Conservation (phyloP, 2,113 vertebrate species). For the Nannobrachium achirus region DNA sequence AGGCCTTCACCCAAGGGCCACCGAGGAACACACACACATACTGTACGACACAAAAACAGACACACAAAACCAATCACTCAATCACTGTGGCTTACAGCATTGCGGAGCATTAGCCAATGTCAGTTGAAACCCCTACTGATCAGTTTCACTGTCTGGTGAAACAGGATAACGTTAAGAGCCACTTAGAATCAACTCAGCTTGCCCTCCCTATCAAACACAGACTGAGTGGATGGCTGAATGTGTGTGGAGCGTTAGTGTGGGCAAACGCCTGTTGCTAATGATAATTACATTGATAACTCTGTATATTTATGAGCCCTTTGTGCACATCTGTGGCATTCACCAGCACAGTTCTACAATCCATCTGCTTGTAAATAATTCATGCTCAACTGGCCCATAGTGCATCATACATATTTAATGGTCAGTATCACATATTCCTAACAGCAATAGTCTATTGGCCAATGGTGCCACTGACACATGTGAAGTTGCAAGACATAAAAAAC, state of each 20-base stretch:
- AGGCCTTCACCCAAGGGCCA: slow-evolving; percentile 31
- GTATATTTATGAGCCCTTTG: slow-evolving; percentile 45
- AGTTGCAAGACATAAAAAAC: slow-evolving; percentile 13
- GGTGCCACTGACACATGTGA: slow-evolving; percentile 42
- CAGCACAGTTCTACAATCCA: slow-evolving; percentile 33
- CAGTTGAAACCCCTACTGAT: slow-evolving; percentile 34
- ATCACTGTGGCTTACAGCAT: slow-evolving; percentile 1
- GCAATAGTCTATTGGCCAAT: slow-evolving; percentile 66
- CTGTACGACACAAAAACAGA: not conserved
- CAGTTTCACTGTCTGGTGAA: slow-evolving; percentile 14
- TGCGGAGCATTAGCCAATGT: slow-evolving; percentile 17
- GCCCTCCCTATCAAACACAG: not conserved
- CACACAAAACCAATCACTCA: too few relatives aligned
- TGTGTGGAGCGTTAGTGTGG: not conserved
- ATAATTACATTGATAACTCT: slow-evolving; percentile 54
- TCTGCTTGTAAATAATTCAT: slow-evolving; percentile 75
- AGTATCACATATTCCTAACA: slow-evolving; percentile 45
- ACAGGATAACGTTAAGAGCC: slow-evolving; percentile 6
- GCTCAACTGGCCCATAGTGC: slow-evolving; percentile 61
- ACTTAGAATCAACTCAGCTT: slow-evolving; percentile 15
- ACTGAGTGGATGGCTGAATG: slow-evolving; percentile 10
- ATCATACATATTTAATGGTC: slow-evolving; percentile 75
- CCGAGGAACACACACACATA: not conserved
- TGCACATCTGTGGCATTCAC: slow-evolving; percentile 56
- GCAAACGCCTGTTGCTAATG: slow-evolving; percentile 24